Conservation (phyloP, 2,888 invertebrate genomes). For the Agriopis marginaria region DNA sequence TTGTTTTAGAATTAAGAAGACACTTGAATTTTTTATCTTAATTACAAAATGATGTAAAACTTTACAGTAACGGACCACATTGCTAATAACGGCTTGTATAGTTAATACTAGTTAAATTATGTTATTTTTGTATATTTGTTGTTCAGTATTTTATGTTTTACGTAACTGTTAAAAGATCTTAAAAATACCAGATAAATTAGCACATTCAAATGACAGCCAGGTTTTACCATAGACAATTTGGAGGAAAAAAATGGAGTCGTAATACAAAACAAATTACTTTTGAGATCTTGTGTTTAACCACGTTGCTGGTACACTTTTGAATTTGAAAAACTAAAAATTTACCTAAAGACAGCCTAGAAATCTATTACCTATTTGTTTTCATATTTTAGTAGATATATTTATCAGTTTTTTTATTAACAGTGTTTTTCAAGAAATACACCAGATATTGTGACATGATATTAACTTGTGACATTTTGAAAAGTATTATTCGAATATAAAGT, state of each 20-base stretch:
- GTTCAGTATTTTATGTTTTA: slow-evolving; percentile 24
- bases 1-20: background rate
- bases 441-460: slow-evolving; percentile 35
- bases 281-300: too few species aligned
- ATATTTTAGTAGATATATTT: background rate
- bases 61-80: background rate
- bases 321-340: background rate
- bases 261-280: too few species aligned
- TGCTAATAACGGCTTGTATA: slow-evolving; percentile 15
- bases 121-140: slow-evolving; percentile 29
- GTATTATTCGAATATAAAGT: slow-evolving; percentile 57
- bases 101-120: slow-evolving; percentile 14
- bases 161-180: slow-evolving; percentile 1
- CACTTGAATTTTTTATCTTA: background rate
- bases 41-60: background rate
- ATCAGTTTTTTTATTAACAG: background rate
- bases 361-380: background rate
- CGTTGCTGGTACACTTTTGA: background rate
- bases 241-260: too few species aligned
- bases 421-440: slow-evolving; percentile 3
- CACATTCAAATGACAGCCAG: background rate
- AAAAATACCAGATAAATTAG: too few species aligned
- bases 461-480: slow-evolving; percentile 51
- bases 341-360: background rate
- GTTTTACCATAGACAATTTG: too few species aligned